Evolutionary conservation across 2,888 invertebrate genomes (phyloP), one percentile per base, ranked within the genome.

Genomic region (Carcina quercana): DNA sequence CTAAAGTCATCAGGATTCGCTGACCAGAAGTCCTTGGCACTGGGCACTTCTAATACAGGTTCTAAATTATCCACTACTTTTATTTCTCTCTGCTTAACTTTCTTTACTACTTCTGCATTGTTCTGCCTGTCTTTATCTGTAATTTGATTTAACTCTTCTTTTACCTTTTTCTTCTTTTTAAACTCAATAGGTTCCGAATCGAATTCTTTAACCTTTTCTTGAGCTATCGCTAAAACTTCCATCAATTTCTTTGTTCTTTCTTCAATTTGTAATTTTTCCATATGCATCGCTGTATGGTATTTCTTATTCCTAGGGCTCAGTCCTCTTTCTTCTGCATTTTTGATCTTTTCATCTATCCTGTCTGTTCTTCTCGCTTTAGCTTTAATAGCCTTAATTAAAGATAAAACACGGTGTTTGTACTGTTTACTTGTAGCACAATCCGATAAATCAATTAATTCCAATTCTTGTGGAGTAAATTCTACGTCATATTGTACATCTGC

Each of bases 1-100:
- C 42, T 7, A 6, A 42, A 32, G 6, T 28, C 39, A 0, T 57
- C 57, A 3, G 42, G 39, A 15, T 45, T 47, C 0, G 47, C 43
- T 0, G 65, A 47, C 73, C 82, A 83, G 41, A 82, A 82, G 5
- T 75, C 76, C 28, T 79, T 73, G 4, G 58, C 72, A 46, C 79
- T 79, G 0, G 83, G 78, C 24, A 66, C 59, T 8, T 72, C 66
- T 1, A 83, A 34, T 2, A 50, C 72, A 0, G 79, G 68, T 41
- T 64, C 59, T 3, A 68, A 42, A 22, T 50, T 65, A 3, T 66
- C 65, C 5, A 59, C 46, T 2, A 66, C 49, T 37, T 60, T 59
- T 0, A 59, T 44, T 6, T 43, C 46, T 26, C 45, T 30, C 32
- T 43, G 28, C 22, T 42, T 36, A 30, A 49, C 49, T 20, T 60